Percentiles rank a stretch among this genome's conserved stretches.
phyloP scores from a whole-genome alignment of 2,113 vertebrate species.

The Psilopogon haemacephalus region DNA sequence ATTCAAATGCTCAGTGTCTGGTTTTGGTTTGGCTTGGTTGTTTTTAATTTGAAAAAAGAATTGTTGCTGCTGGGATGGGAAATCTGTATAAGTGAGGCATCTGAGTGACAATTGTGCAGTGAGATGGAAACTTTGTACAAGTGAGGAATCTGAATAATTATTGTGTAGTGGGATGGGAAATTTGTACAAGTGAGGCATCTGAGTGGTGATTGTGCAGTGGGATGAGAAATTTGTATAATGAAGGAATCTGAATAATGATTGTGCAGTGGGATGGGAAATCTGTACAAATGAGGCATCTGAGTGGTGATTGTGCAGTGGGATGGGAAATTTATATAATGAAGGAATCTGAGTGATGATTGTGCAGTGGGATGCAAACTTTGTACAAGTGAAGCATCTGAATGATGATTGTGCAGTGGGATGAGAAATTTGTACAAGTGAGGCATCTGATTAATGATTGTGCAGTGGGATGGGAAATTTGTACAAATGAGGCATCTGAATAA shows the following conservation, averaged over 20 bases:
- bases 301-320: not conserved
- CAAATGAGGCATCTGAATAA: not conserved
- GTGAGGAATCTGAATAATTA: not conserved
- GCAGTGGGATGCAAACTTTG: not conserved
- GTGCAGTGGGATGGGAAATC: not conserved
- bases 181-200: not conserved
- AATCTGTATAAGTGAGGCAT: not conserved
- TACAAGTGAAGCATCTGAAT: not conserved
- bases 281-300: not conserved
- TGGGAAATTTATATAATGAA: not conserved
- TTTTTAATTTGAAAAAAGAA: not conserved
- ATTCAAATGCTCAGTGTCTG: not conserved
- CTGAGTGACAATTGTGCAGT: not conserved
- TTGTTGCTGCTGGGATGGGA: not conserved
- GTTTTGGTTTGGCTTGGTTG: not conserved
- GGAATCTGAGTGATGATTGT: not conserved
- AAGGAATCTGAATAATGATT: not conserved
- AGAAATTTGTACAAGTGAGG: not conserved
- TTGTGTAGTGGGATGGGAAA: too few relatives aligned
- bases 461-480: not conserved
- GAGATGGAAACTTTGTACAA: not conserved
- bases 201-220: not conserved
- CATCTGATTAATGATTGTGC: not conserved
- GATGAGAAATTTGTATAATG: not conserved
- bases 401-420: not conserved